Percentiles rank a stretch among this genome's conserved stretches.
Evolutionary conservation across 2,113 vertebrate species (phyloP).

Genomic region (Caranx ignobilis): DNA sequence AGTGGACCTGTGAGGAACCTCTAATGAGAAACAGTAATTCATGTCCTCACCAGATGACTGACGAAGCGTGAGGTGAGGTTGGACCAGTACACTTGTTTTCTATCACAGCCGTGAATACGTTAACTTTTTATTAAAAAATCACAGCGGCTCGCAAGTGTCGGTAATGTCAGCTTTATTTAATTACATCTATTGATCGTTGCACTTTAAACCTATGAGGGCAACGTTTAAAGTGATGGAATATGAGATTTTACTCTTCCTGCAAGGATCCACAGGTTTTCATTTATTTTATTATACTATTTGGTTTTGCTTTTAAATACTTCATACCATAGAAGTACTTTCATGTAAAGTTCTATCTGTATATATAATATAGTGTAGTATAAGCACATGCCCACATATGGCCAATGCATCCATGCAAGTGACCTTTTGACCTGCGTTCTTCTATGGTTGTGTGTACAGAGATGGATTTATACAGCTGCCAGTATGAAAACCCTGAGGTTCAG

Average conservation of each 20-base stretch:
- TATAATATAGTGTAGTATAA: background rate
- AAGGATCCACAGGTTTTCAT: too few relatives aligned
- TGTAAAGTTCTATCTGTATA: background rate
- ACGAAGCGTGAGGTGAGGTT: background rate
- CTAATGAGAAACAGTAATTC: background rate
- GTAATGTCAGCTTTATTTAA: background rate
- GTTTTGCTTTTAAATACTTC: background rate
- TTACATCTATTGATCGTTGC: background rate
- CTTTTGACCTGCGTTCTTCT: slow-evolving; percentile 38
- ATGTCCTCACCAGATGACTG: background rate
- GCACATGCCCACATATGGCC: slow-evolving; percentile 31
- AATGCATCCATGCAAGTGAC: slow-evolving; percentile 27
- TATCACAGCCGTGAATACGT: background rate
- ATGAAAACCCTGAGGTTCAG: slow-evolving; percentile 19
- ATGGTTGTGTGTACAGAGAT: slow-evolving; percentile 39
- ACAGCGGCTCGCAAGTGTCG: background rate
- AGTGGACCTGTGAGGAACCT: background rate
- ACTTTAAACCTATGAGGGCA: background rate
- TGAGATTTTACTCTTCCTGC: background rate
- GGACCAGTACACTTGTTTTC: background rate
- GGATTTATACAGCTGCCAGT: slow-evolving; percentile 44
- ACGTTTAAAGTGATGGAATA: background rate
- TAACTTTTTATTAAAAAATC: background rate
- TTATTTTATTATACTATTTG: too few relatives aligned
- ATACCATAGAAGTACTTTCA: too few relatives aligned